These are phyloP conservation scores for Drosophila virilis DNA, from an alignment of 1,140 invertebrate species.

Conservation along the genomic window DNA sequence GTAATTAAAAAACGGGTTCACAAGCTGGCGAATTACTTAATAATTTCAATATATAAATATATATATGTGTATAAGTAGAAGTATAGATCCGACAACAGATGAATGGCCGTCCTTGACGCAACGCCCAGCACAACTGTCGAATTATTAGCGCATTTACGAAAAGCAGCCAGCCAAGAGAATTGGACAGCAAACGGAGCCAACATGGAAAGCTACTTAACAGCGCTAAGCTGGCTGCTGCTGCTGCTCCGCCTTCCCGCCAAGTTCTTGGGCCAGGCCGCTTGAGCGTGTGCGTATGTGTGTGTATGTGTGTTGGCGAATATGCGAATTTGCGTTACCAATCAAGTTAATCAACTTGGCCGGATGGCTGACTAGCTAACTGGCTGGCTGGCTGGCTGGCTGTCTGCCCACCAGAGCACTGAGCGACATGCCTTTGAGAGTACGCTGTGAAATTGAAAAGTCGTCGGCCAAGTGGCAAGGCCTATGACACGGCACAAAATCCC, in stretches of 20 bases:
- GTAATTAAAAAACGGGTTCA: constrained; percentile 33
- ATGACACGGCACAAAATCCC: constrained; percentile 56
- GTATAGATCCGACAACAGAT: constrained; percentile 45
- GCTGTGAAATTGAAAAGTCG: constrained; percentile 33
- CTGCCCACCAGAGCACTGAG: constrained; percentile 60
- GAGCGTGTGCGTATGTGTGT: constrained; percentile 23
- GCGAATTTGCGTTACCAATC: constrained; percentile 79
- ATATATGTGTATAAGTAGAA: neutral
- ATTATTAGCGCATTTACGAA: constrained; percentile 33
- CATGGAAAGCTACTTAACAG: constrained; percentile 70
- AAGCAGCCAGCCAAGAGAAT: constrained; percentile 31
- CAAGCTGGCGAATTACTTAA: constrained; percentile 45
- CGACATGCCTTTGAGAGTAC: constrained; percentile 70
- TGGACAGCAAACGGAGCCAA: constrained; percentile 65
- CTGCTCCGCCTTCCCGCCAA: constrained; percentile 15
- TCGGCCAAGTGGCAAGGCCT: constrained; percentile 37
- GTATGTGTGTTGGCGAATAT: constrained; percentile 75
- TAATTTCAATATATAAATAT: constrained; percentile 2
- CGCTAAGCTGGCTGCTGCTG: constrained; percentile 48
- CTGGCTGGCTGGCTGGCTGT: constrained; percentile 42
- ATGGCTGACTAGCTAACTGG: constrained; percentile 57
- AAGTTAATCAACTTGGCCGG: constrained; percentile 81
- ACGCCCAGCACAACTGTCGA: constrained; percentile 67
- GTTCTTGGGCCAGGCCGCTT: constrained; percentile 55
- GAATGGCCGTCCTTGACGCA: constrained; percentile 78